Evolutionary conservation across 2,888 invertebrate species (phyloP).

Genomic region (Caenorhabditis imperialis): DNA sequence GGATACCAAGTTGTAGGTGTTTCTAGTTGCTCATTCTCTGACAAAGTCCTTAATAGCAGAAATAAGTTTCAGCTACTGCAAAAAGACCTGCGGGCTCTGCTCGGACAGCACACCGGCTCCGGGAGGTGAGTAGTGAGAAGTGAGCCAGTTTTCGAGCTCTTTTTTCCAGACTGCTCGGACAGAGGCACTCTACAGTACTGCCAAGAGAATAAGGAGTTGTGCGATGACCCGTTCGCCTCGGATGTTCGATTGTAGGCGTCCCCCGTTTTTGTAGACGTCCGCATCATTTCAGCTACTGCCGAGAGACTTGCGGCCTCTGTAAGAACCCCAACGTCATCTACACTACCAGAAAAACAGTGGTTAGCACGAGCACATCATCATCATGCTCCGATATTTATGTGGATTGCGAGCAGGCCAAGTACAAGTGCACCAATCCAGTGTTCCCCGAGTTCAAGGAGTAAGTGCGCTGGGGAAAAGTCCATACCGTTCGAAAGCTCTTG

Average conservation of each 20-base stretch:
- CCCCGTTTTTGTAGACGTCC: not conserved
- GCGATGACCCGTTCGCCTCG: conserved; percentile 17
- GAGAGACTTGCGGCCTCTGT: conserved; percentile 26
- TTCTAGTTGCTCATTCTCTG: too few relatives aligned
- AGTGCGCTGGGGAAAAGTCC: too few relatives aligned
- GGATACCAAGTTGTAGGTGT: conserved; percentile 17
- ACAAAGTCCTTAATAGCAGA: too few relatives aligned
- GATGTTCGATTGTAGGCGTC: conserved; percentile 13
- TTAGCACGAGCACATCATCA: too few relatives aligned
- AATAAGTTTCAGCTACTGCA: conserved; percentile 24
- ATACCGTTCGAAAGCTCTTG: too few relatives aligned
- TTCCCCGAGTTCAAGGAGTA: conserved; percentile 24
- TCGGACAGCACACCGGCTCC: conserved; percentile 9
- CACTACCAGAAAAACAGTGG: conserved; percentile 3
- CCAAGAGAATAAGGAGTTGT: conserved; percentile 3
- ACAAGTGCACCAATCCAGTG: conserved; percentile 27
- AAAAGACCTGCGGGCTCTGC: conserved; percentile 26
- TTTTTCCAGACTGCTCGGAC: conserved; percentile 14
- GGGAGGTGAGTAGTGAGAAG: not conserved
- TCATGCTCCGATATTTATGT: too few relatives aligned
- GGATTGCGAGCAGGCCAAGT: conserved; percentile 18
- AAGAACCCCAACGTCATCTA: conserved; percentile 15
- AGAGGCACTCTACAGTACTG: conserved; percentile 18
- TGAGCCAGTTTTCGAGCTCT: conserved; percentile 7
- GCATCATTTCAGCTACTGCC: conserved; percentile 23